Base-by-base conservation (phyloP, 2,797 vertebrate species). In the Sardinella longiceps region DNA sequence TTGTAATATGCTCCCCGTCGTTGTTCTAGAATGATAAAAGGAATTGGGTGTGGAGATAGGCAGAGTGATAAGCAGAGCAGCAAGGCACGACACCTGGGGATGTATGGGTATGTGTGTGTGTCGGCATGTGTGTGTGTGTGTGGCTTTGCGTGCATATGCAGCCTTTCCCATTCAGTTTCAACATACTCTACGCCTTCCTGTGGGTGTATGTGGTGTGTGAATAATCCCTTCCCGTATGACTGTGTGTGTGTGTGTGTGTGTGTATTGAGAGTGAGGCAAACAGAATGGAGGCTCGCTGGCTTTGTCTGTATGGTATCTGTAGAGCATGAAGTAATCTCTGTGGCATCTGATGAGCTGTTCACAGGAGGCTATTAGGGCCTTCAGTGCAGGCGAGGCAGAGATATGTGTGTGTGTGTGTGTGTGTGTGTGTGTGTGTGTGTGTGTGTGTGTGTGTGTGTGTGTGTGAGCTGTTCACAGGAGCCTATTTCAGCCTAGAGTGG, bases 21-120 rank as follows among this genome's bases (percentile, higher is more conserved):
- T 91, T 91, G 91, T 91, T 85, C 46, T 56, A 82, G 81, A 86
- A 89, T 84, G 87, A 89, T 92, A 90, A 92, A 93, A 91, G 84
- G 88, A 91, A 87, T 86, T 89, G 87, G 90, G 92, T 85, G 90
- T 91, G 90, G 87, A 89, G 87, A 90, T 87, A 51, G 25, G 51
- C 70, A 83, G 85, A 84, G 86, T 92, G 91, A 94, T 93, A 91
- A 93, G 89, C 80, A 87, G 89, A 87, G 88, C 84, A 86, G 66
- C 85, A 83, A 84, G 87, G 90, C 91, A 91, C 87, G 84, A 74
- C 87, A 90, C 88, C 77, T 86, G 53, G 15, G 51, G 80, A 48
- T 89, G 81, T 85, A 51, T 33, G 58, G 82, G 82, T 56, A 23
- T 50, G 74, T 60, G 63, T 82, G 25, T 50, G 58, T 81, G 80